Conservation (phyloP, 2,797 vertebrate genomes). For the Hypotaenidia okinawae region DNA sequence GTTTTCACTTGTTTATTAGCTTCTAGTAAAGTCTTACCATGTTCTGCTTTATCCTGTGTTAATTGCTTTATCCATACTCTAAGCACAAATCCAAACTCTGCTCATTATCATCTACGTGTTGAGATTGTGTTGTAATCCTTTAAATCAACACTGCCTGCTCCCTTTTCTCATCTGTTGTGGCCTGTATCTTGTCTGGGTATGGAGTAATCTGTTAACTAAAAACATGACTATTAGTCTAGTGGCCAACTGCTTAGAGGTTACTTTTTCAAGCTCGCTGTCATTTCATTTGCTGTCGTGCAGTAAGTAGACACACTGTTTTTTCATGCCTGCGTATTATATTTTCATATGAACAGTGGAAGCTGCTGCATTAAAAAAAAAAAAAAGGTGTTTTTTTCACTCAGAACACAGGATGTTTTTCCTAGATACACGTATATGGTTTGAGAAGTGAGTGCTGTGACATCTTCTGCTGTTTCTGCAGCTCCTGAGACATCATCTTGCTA, state of each 20-base stretch:
- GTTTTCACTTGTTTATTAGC: not conserved
- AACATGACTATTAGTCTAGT: not conserved
- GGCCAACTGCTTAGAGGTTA: not conserved
- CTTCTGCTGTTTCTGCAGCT: not conserved
- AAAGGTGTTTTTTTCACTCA: not conserved
- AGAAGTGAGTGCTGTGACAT: not conserved
- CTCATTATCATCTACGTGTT: not conserved
- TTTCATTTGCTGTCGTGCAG: not conserved
- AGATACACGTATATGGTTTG: not conserved
- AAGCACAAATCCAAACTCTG: not conserved
- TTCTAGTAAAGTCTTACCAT: not conserved
- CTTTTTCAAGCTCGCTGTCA: not conserved
- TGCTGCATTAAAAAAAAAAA: not conserved
- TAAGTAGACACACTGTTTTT: not conserved
- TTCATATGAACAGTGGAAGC: not conserved
- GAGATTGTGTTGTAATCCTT: not conserved
- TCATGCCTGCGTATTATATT: not conserved
- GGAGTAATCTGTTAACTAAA: not conserved
- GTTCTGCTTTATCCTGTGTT: not conserved
- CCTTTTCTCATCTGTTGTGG: not conserved
- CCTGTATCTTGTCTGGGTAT: not conserved
- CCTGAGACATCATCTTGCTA: not conserved
- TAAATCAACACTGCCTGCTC: not conserved
- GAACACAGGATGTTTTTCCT: not conserved
- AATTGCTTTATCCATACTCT: not conserved